Conservation (phyloP, 2,888 invertebrate genomes). For the Phortica okadai region DNA sequence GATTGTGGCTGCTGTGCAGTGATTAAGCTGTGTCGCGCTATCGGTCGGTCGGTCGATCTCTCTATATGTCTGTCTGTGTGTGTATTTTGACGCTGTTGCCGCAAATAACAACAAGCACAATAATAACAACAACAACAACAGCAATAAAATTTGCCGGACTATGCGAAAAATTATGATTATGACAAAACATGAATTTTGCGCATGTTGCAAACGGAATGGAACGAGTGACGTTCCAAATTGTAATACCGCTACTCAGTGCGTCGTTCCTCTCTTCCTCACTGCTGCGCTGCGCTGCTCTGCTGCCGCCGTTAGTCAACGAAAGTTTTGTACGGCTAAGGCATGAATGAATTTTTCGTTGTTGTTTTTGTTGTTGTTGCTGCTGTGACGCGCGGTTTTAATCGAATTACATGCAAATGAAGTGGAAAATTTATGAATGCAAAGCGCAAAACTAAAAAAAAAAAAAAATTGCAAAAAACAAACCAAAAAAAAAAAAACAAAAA, state of each 20-base stretch:
- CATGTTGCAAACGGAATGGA: slow-evolving; percentile 11
- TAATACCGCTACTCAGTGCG: neutral
- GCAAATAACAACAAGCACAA: slow-evolving; percentile 11
- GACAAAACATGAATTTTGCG: slow-evolving; percentile 32
- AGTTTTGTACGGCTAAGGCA: neutral
- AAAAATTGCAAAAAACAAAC: neutral
- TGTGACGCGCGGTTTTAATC: slow-evolving; percentile 18
- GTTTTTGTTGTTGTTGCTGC: too few species aligned
- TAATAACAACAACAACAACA: slow-evolving; percentile 25
- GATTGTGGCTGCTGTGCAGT: neutral
- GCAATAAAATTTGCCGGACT: slow-evolving; percentile 20
- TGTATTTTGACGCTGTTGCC: neutral
- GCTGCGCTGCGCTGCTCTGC: neutral
- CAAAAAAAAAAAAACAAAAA: neutral
- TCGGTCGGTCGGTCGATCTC: neutral
- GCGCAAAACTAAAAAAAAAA: neutral
- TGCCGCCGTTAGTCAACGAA: neutral
- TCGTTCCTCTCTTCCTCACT: neutral
- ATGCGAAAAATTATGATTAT: slow-evolving; percentile 33
- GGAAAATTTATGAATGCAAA: slow-evolving; percentile 26
- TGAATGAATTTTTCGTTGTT: neutral
- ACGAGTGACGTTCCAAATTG: neutral
- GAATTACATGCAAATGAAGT: slow-evolving; percentile 31
- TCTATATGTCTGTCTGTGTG: neutral
- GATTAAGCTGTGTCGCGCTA: neutral